Evolutionary conservation across 1,140 invertebrate genomes (phyloP).

Genomic region (Streblospio benedicti): DNA sequence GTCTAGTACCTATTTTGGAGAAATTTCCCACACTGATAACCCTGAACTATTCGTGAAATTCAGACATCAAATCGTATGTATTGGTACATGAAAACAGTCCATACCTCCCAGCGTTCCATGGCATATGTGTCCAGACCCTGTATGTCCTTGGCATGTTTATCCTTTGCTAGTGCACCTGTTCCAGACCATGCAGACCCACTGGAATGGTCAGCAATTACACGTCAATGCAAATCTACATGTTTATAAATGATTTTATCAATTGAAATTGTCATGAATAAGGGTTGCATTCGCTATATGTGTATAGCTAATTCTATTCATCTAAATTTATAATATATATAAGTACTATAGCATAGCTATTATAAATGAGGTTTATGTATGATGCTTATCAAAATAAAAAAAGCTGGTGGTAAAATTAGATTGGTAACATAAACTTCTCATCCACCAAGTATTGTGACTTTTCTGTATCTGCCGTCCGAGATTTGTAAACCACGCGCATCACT

Average conservation of each 20-base stretch:
- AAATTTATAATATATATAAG: neutral
- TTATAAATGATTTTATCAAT: neutral
- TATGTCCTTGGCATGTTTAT: conserved; percentile 79
- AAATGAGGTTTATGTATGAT: neutral
- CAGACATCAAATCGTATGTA: neutral
- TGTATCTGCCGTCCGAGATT: too few relatives aligned
- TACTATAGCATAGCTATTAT: neutral
- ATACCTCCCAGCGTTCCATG: conserved; percentile 78
- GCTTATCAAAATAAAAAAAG: neutral
- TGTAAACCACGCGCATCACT: too few relatives aligned
- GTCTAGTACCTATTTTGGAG: too few relatives aligned
- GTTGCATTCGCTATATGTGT: neutral
- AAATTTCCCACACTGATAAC: too few relatives aligned
- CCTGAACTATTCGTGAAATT: too few relatives aligned
- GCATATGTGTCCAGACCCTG: conserved; percentile 87
- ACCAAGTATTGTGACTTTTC: too few relatives aligned
- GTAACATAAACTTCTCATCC: too few relatives aligned
- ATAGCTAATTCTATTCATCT: neutral
- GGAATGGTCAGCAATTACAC: conserved; percentile 30
- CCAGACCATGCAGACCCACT: conserved; percentile 74
- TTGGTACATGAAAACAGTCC: conserved; percentile 6
- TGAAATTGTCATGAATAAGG: neutral
- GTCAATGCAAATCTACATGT: neutral
- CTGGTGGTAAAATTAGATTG: too few relatives aligned
- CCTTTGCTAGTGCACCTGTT: conserved; percentile 70